Percentiles rank a stretch among this genome's conserved stretches.
phyloP scores from a whole-genome alignment of 2,113 vertebrate species.

The Dolichallabes microphthalmus region DNA sequence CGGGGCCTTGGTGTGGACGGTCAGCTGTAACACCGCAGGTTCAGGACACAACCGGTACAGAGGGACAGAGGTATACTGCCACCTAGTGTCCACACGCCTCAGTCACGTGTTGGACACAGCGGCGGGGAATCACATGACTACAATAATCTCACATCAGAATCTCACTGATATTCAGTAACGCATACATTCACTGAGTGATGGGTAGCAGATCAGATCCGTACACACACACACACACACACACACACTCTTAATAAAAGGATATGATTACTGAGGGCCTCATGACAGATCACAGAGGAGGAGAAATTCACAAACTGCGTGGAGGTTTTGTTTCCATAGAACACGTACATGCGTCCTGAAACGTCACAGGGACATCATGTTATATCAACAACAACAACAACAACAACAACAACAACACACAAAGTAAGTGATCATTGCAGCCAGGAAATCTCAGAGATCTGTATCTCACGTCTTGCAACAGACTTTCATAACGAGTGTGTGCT shows the following conservation, averaged over 20 bases:
- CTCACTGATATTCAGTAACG: background rate
- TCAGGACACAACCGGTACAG: constrained; percentile 65
- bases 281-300: constrained; percentile 80
- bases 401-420: background rate
- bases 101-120: background rate
- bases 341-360: constrained; percentile 85
- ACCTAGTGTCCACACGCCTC: background rate
- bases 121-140: background rate
- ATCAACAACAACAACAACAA: background rate
- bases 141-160: background rate
- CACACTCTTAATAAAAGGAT: constrained; percentile 67
- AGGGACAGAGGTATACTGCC: background rate
- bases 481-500: background rate
- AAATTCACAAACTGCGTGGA: constrained; percentile 90
- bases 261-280: constrained; percentile 82
- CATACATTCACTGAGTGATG: background rate
- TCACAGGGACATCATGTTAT: background rate
- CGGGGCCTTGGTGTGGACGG: constrained; percentile 84
- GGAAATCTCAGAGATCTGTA: background rate
- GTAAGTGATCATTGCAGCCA: background rate
- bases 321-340: constrained; percentile 93
- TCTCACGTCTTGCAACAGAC: background rate
- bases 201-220: too few relatives aligned
- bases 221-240: too few relatives aligned
- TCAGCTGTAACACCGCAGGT: constrained; percentile 78